Evolutionary conservation across 1,140 invertebrate species (phyloP).

Genomic region (Drosophila ohnishii): DNA sequence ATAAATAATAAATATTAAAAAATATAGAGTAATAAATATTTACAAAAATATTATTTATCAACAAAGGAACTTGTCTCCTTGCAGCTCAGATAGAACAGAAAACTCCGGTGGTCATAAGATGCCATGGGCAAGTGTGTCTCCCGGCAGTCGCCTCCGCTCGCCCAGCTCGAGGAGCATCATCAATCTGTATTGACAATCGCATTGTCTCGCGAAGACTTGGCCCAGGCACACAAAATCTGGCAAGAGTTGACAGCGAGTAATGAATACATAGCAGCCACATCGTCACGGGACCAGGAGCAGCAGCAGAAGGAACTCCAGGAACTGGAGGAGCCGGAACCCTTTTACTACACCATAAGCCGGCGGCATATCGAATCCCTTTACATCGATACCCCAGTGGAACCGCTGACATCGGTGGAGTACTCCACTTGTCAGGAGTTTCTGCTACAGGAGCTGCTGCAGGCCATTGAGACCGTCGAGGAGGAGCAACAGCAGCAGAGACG

Average conservation of each 20-base stretch:
- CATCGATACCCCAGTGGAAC: constrained; percentile 58
- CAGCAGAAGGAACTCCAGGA: not conserved
- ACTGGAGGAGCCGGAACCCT: constrained; percentile 30
- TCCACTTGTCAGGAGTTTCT: constrained; percentile 71
- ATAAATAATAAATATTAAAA: too few relatives aligned
- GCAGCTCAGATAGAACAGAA: not conserved
- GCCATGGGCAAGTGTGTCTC: constrained; percentile 83
- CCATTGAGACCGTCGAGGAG: constrained; percentile 20
- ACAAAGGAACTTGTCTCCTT: not conserved
- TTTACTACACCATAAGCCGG: constrained; percentile 68
- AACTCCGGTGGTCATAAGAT: constrained; percentile 7
- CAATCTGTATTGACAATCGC: constrained; percentile 79
- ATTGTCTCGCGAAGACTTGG: constrained; percentile 76
- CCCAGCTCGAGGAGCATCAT: constrained; percentile 57
- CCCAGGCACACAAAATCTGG: constrained; percentile 78
- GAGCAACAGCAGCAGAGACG: not conserved
- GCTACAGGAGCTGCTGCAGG: constrained; percentile 55
- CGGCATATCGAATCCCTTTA: constrained; percentile 64
- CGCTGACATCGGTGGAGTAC: constrained; percentile 43
- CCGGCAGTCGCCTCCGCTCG: constrained; percentile 51
- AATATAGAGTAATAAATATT: too few relatives aligned
- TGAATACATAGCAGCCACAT: constrained; percentile 72
- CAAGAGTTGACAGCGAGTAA: constrained; percentile 79
- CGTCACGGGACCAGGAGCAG: constrained; percentile 5
- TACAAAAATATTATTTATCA: not conserved